Evolutionary conservation across 2,888 invertebrate species (phyloP), one percentile per base, ranked within the genome.

Genomic region (Gasteruption jaculator): DNA sequence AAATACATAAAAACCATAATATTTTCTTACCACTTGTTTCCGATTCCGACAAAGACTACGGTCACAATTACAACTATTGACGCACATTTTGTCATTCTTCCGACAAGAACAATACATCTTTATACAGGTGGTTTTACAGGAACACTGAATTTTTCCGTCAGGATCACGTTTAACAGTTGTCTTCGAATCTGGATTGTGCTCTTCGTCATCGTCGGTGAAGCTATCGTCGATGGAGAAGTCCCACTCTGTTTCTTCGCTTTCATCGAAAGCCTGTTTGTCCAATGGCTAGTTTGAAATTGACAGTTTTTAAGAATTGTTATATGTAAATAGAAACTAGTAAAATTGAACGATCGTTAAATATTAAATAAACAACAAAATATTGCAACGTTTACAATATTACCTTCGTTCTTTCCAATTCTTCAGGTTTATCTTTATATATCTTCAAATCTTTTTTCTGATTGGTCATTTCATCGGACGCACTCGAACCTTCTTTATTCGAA

Each of bases 141-240:
- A 64, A 66, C 83, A 83, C 57, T 75, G 76, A 8, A 74, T 61
- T 0, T 75, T 63, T 2, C 80, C 81, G 58, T 79, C 78, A 5
- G 74, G 76, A 22, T 73, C 68, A 14, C 82, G 73, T 65, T 82
- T 82, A 1, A 63, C 33, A 1, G 53, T 83, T 33, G 77, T 76
- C 21, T 71, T 68, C 85, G 84, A 85, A 54, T 85, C 84, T 0
- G 85, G 85, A 60, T 85, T 84, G 2, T 68, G 68, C 20, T 62
- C 56, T 2, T 53, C 41, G 49, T 75, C 71, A 50, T 74, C 73
- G n/a, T 44, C 38, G 2, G 49, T 39, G 7, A 53, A 32, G 43
- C 56, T 57, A 1, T 58, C 55, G 40, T 60, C 57, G 14, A 53
- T 12, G 8, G 26, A 20, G 2, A 35, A 29, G 10, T 18, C n/a